These are phyloP conservation scores for Channa maculata DNA, from an alignment of 2,113 vertebrate species.

Conservation along the genomic window DNA sequence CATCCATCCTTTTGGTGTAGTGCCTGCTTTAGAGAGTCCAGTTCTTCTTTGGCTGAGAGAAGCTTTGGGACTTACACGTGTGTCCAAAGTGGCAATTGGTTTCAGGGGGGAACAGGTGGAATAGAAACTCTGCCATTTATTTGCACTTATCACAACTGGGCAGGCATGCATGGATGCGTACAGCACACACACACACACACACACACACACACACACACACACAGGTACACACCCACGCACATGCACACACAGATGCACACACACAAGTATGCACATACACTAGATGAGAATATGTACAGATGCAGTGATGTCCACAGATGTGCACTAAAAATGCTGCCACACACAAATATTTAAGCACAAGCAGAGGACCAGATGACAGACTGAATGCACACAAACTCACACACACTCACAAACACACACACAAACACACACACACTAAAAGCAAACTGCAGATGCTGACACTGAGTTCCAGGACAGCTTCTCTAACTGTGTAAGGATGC, in stretches of 20 bases:
- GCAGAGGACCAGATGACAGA: neutral
- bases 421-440: conserved; percentile 18
- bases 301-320: neutral
- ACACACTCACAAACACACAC: neutral
- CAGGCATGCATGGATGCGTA: conserved; percentile 16
- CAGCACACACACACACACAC: neutral
- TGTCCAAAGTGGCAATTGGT: conserved; percentile 32
- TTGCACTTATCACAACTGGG: conserved; percentile 47
- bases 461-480: conserved; percentile 55
- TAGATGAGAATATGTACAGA: neutral
- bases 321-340: too few relatives aligned
- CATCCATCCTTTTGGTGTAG: conserved; percentile 9
- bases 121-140: conserved; percentile 32
- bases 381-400: neutral
- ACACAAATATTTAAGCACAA: neutral
- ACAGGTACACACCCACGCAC: too few relatives aligned
- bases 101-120: conserved; percentile 43
- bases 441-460: conserved; percentile 47
- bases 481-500: conserved; percentile 50
- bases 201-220: neutral
- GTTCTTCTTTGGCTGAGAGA: conserved; percentile 10
- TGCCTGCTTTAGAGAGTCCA: conserved; percentile 5
- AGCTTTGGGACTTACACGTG: conserved; percentile 26
- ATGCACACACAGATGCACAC: too few relatives aligned
- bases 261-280: neutral